phyloP scores from a whole-genome alignment of 2,113 vertebrate species.

The Gorsachius goisagi region DNA sequence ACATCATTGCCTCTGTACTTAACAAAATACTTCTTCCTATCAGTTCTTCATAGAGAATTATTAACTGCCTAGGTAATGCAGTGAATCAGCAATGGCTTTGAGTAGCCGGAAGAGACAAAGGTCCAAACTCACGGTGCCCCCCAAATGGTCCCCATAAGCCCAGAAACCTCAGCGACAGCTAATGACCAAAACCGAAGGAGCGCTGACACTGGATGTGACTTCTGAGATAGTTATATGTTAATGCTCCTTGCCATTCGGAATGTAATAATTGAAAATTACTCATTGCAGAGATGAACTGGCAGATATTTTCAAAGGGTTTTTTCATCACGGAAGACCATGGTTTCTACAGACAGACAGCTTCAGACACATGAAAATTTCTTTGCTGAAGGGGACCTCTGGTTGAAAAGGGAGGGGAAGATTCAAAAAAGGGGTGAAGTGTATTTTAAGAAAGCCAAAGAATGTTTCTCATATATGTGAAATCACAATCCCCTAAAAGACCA shows the following conservation, averaged over 20 bases:
- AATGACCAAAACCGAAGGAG: not conserved
- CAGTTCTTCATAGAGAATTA: not conserved
- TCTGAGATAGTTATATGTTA: not conserved
- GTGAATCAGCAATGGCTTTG: not conserved
- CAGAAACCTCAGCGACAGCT: not conserved
- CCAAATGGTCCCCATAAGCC: not conserved
- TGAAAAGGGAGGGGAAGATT: not conserved
- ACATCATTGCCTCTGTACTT: not conserved
- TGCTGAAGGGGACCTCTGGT: not conserved
- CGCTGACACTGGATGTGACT: not conserved
- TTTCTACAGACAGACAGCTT: not conserved
- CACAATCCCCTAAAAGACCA: not conserved
- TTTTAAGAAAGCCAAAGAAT: slow-evolving; percentile 2
- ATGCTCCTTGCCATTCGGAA: not conserved
- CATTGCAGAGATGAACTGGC: slow-evolving; percentile 41
- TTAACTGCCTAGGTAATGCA: not conserved
- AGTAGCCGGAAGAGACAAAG: not conserved
- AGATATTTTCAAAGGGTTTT: slow-evolving; percentile 14
- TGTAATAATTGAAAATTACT: slow-evolving; percentile 42
- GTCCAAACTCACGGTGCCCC: not conserved
- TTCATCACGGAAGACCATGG: not conserved
- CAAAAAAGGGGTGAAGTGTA: not conserved
- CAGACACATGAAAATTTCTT: not conserved
- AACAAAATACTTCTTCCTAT: not conserved
- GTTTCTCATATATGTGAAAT: not conserved